Evolutionary conservation across 2,888 invertebrate genomes (phyloP).

Genomic region (Drosophila anomalata): DNA sequence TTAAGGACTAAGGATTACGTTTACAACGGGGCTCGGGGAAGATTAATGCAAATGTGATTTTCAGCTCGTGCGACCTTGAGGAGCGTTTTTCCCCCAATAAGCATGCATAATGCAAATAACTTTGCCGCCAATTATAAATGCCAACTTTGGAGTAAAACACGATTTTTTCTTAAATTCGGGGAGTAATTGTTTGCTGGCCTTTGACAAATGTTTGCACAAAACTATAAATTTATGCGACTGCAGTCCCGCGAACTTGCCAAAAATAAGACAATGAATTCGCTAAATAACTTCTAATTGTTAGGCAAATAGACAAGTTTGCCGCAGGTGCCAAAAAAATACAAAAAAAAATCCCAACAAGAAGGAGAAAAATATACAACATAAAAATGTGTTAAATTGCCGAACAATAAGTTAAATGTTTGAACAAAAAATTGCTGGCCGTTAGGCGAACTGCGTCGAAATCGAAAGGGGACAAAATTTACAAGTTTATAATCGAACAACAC

Average conservation of each 20-base stretch:
- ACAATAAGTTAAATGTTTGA: slow-evolving; percentile 53
- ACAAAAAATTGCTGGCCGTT: slow-evolving; percentile 47
- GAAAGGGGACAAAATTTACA: slow-evolving; percentile 70
- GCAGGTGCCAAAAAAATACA: slow-evolving; percentile 25
- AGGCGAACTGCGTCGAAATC: slow-evolving; percentile 52
- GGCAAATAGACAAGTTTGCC: slow-evolving; percentile 61
- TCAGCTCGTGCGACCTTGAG: slow-evolving; percentile 50
- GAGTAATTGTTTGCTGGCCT: slow-evolving; percentile 39
- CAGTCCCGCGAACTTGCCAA: slow-evolving; percentile 58
- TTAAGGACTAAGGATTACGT: slow-evolving; percentile 16
- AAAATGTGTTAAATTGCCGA: slow-evolving; percentile 68
- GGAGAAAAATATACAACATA: not conserved
- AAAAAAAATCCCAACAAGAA: not conserved
- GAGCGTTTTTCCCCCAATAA: slow-evolving; percentile 17
- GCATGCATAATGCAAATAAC: slow-evolving; percentile 59
- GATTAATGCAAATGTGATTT: not conserved
- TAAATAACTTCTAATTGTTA: slow-evolving; percentile 75
- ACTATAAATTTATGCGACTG: slow-evolving; percentile 69
- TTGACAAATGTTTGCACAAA: slow-evolving; percentile 67
- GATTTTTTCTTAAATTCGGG: slow-evolving; percentile 33
- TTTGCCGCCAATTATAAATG: slow-evolving; percentile 59
- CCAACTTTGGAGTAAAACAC: slow-evolving; percentile 50
- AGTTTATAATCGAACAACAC: slow-evolving; percentile 43
- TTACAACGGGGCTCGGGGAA: not conserved
- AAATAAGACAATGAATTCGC: slow-evolving; percentile 63